Base-by-base conservation (phyloP, 2,888 invertebrate species). In the Capitulum mitella region DNA sequence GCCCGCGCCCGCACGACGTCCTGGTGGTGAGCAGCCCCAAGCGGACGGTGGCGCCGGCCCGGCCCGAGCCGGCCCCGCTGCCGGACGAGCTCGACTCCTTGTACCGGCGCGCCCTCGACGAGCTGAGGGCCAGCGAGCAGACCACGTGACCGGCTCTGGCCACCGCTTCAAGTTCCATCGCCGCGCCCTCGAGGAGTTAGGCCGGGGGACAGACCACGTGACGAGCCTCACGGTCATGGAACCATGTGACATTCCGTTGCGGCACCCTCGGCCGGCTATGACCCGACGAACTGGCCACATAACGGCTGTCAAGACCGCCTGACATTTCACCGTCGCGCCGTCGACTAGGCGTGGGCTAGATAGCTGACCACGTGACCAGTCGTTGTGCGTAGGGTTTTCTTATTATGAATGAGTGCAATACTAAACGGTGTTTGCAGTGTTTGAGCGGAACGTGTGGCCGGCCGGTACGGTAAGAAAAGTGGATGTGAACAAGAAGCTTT, bases 91-190 rank as follows among this genome's bases (percentile, higher is more conserved):
- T 64, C 19, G 34, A 64, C 19, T 14, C 5, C 22, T 37, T 64
- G 19, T 64, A 64, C 64, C 16, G 64, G 22, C 64, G 32, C 14
- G 64, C 64, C 6, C 64, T 64, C 34, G 64, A 64, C 22, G 32
- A 64, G 64, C 64, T 64, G 34, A 34, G 64, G 19, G 64, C 64
- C 64, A 37, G 64, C 64, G 64, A 64, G 29, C 64, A 64, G 64
- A 19, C 64, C 64, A 64, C 34, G 64, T 64, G 64, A 64, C 64
- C 29, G 29, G 58, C 58, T n/a, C n/a, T n/a, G n/a, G n/a, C n/a
- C n/a, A n/a, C n/a, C n/a, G n/a, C n/a, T n/a, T n/a, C n/a, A n/a
- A n/a, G n/a, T n/a, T n/a, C n/a, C n/a, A n/a, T n/a, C n/a, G n/a
- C n/a, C n/a, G n/a, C n/a, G n/a, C n/a, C n/a, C n/a, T n/a, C n/a